These are phyloP conservation scores for Balaeniceps rex DNA, from an alignment of 2,113 vertebrate genomes.

Conservation along the genomic window DNA sequence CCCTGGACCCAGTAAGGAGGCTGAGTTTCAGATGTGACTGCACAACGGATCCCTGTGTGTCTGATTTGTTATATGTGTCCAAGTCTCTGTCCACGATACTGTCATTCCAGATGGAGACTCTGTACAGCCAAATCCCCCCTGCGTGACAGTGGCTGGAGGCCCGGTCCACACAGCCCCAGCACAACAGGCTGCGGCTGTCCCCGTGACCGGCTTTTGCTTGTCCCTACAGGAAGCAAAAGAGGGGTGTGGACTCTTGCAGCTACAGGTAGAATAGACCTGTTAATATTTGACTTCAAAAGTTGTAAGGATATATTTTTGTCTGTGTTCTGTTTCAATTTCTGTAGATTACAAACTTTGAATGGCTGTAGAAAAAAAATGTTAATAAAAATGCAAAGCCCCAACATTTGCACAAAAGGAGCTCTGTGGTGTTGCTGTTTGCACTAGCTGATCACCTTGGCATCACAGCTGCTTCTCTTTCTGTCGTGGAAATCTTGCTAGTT, in stretches of 20 bases:
- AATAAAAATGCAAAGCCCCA: constrained; percentile 79
- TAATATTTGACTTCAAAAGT: constrained; percentile 72
- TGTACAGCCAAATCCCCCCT: constrained; percentile 26
- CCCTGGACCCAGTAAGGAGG: constrained; percentile 38
- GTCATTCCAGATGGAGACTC: constrained; percentile 44
- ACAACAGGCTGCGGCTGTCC: background rate
- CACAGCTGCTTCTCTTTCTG: background rate
- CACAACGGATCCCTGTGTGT: constrained; percentile 42
- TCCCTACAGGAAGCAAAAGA: constrained; percentile 8
- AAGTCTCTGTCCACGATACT: constrained; percentile 25
- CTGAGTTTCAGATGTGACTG: constrained; percentile 29
- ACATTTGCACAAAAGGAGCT: constrained; percentile 74
- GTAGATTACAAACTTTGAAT: constrained; percentile 81
- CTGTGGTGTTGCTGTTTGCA: constrained; percentile 49
- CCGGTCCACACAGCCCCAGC: background rate
- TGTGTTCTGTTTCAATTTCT: constrained; percentile 78
- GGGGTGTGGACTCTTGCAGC: constrained; percentile 39
- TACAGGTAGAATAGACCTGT: constrained; percentile 69
- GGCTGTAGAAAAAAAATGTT: constrained; percentile 75
- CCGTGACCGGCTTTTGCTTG: background rate
- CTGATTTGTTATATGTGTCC: constrained; percentile 49
- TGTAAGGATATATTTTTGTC: constrained; percentile 82
- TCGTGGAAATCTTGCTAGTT: background rate
- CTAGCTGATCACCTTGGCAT: background rate
- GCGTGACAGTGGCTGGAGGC: background rate